Evolutionary conservation across 2,797 vertebrate genomes (phyloP), one percentile per base, ranked within the genome.

Genomic region (Decapterus maruadsi): DNA sequence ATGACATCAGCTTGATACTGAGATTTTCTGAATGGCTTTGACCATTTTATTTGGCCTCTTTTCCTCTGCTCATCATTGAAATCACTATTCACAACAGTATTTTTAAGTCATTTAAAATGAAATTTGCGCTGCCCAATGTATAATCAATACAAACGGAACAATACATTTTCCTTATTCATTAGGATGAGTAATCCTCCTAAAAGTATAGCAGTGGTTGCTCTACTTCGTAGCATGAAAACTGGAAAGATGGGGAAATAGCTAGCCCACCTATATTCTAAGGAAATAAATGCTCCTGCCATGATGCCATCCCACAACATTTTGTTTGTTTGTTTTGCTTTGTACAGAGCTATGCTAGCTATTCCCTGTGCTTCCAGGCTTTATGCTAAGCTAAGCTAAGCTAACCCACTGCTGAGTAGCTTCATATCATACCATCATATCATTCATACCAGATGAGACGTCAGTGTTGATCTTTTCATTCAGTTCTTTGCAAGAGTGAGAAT

Each of bases 11-110:
- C 43, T 55, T 40, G 38, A 57, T n/a, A n/a, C 63, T 20, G 53
- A 59, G n/a, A 54, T 26, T 38, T 60, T 61, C 55, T 78, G 48
- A 77, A 71, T 76, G 60, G 46, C 19, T 62, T 72, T 68, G 68
- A 31, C 42, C 22, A 71, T 80, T 85, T 59, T n/a, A 42, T 78
- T 6, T n/a, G 11, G 11, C 63, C 10, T 26, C 31, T 78, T 46
- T 50, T 19, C 26, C 45, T 71, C 14, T 2, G 56, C 31, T 78
- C 59, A 36, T 74, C n/a, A 51, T 53, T 26, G 14, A 46, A 63
- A 67, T 51, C 51, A 17, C 16, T 6, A 11, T 57, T 26, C 26
- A 29, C 19, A 45, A 40, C 43, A 50, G 17, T 20, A 43, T 26
- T 34, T 69, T 70, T 40, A 19, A 77, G 34, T 53, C n/a, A 75